Evolutionary conservation across 2,888 invertebrate species (phyloP), one percentile per base, ranked within the genome.

Genomic region (Cryptus armator): DNA sequence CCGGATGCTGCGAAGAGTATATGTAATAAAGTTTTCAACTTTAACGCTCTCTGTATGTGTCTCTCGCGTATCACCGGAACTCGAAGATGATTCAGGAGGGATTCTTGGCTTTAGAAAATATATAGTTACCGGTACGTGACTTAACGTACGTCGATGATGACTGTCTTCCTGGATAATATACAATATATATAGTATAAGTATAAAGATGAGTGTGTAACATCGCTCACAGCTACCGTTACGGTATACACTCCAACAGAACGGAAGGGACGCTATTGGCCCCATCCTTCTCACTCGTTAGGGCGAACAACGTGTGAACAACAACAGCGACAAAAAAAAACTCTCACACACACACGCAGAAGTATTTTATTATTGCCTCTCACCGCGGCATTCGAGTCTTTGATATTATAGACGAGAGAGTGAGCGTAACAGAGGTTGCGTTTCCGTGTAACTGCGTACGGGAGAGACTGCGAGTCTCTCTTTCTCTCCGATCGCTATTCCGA

Each of bases 131-230:
- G 59, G 67, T 59, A 44, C 68, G 71, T 59, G 75, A 81, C 48
- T 85, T 85, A 75, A 85, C 84, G 78, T 37, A 64, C 70, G 80
- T 72, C 77, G 80, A 85, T 86, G 83, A 86, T 86, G 85, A 85
- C 83, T 81, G 78, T 74, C 83, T 86, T 86, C 86, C 86, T 85
- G 81, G 82, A 75, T 59, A 67, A 59, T 72, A 82, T 75, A 75
- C 82, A 82, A 72, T 62, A 75, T 68, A 46, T 62, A 62, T 62
- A 62, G 62, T 62, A 29, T 62, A 29, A 62, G 24, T 14, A 62
- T 29, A 24, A 62, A 14, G 29, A 32, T 29, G 62, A 44, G 64
- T 56, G 51, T 62, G 68, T 72, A 81, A 84, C 64, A 74, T 68
- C 62, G 70, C 76, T 37, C 19, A 59, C 64, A 66, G 66, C 76